These are phyloP conservation scores for Lasiurus cinereus DNA, from an alignment of 2,113 vertebrate genomes.

Conservation along the genomic window DNA sequence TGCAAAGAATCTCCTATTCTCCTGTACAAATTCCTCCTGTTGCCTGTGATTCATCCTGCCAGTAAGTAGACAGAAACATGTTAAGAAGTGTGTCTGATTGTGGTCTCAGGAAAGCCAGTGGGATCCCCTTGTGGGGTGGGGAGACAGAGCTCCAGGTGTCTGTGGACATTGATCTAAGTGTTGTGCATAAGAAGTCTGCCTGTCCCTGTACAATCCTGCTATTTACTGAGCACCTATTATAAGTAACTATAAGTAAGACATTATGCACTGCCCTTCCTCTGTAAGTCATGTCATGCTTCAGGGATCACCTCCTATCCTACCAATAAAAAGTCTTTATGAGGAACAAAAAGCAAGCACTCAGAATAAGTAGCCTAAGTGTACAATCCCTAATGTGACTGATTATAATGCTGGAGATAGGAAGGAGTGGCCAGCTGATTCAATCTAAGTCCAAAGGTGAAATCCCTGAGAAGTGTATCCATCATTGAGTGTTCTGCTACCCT, in stretches of 20 bases:
- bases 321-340: background rate
- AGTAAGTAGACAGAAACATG: no score
- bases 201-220: background rate
- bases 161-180: background rate
- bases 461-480: background rate
- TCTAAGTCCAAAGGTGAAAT: background rate
- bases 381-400: background rate
- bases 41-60: background rate
- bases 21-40: background rate
- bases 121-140: background rate
- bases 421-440: background rate
- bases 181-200: background rate
- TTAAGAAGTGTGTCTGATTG: background rate
- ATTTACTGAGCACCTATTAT: background rate
- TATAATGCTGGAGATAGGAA: background rate
- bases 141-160: rapidly evolving
- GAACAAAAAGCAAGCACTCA: background rate
- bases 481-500: background rate
- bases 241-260: background rate
- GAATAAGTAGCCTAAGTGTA: background rate
- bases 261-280: background rate
- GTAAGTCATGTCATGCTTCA: background rate
- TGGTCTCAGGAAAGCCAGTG: background rate
- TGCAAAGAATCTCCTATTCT: background rate
- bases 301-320: background rate